Evolutionary conservation across 1,140 invertebrate species (phyloP).

Genomic region (Zaprionus tsacasi): DNA sequence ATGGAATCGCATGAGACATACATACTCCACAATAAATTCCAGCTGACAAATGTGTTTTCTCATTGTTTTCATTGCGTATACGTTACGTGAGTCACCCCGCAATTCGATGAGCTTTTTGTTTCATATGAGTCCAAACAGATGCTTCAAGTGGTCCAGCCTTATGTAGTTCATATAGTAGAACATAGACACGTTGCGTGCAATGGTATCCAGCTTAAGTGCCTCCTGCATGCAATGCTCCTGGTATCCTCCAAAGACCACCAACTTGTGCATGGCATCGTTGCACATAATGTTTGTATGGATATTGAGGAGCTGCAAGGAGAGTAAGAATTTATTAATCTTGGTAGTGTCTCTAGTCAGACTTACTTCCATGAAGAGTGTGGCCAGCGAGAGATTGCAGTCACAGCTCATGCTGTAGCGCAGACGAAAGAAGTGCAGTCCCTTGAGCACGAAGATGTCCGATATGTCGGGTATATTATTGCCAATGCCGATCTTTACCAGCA

Average conservation of each 20-base stretch:
- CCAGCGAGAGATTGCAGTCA: conserved; percentile 52
- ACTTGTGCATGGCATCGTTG: conserved; percentile 52
- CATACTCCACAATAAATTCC: conserved; percentile 38
- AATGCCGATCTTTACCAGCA: conserved; percentile 52
- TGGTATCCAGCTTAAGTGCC: conserved; percentile 43
- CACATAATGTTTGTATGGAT: conserved; percentile 53
- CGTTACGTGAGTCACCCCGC: conserved; percentile 26
- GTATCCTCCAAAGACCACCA: conserved; percentile 41
- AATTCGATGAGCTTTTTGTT: conserved; percentile 2
- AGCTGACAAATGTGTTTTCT: conserved; percentile 38
- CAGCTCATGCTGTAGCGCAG: conserved; percentile 55
- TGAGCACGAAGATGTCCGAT: conserved; percentile 56
- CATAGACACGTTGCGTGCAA: conserved; percentile 50
- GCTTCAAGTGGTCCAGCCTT: conserved; percentile 51
- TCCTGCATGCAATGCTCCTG: conserved; percentile 49
- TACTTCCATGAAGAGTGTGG: conserved; percentile 61
- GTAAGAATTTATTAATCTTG: neutral
- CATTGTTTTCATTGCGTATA: conserved; percentile 38
- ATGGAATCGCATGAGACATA: neutral
- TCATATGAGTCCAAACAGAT: conserved; percentile 54
- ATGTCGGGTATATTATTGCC: conserved; percentile 59
- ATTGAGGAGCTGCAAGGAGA: conserved; percentile 36
- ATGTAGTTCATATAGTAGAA: conserved; percentile 54
- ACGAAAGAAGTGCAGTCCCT: conserved; percentile 57
- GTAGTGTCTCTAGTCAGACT: neutral